phyloP scores from a whole-genome alignment of 1,140 invertebrate species.

The Radopholus similis region DNA sequence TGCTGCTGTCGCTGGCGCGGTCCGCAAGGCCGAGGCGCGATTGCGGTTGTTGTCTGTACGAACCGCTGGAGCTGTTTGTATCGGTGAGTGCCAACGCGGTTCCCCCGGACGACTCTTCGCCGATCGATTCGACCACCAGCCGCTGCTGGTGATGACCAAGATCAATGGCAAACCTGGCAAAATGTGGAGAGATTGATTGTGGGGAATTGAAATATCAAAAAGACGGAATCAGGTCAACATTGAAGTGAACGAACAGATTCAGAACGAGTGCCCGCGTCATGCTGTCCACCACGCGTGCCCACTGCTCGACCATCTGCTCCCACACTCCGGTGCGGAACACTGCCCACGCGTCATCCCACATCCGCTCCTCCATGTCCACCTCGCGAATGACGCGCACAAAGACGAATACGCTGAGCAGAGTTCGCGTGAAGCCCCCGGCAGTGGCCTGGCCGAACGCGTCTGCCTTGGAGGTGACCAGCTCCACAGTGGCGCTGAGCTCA shows the following conservation, averaged over 20 bases:
- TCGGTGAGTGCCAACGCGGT: too few relatives aligned
- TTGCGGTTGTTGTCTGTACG: too few relatives aligned
- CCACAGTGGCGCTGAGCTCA: conserved; percentile 23
- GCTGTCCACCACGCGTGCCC: conserved; percentile 41
- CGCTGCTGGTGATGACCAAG: neutral
- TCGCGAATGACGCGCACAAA: conserved; percentile 51
- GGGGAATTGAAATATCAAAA: neutral
- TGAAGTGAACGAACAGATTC: conserved; percentile 37
- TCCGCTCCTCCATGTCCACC: conserved; percentile 49
- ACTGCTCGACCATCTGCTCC: conserved; percentile 51
- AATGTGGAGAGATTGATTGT: neutral
- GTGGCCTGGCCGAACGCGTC: conserved; percentile 42
- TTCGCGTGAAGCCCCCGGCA: conserved; percentile 45
- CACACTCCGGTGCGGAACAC: conserved; percentile 45
- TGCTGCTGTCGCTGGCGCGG: too few relatives aligned
- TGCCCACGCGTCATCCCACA: conserved; percentile 51
- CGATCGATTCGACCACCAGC: neutral
- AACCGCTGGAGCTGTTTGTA: too few relatives aligned
- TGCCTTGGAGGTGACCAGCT: conserved; percentile 25
- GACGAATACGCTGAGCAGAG: conserved; percentile 39
- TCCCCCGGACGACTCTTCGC: too few relatives aligned
- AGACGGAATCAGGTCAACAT: neutral
- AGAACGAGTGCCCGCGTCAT: conserved; percentile 50
- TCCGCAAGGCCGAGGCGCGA: too few relatives aligned
- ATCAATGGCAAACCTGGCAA: neutral